Percentiles rank a stretch among this genome's conserved stretches.
phyloP scores from a whole-genome alignment of 2,113 vertebrate genomes.

The Xerus inauris region DNA sequence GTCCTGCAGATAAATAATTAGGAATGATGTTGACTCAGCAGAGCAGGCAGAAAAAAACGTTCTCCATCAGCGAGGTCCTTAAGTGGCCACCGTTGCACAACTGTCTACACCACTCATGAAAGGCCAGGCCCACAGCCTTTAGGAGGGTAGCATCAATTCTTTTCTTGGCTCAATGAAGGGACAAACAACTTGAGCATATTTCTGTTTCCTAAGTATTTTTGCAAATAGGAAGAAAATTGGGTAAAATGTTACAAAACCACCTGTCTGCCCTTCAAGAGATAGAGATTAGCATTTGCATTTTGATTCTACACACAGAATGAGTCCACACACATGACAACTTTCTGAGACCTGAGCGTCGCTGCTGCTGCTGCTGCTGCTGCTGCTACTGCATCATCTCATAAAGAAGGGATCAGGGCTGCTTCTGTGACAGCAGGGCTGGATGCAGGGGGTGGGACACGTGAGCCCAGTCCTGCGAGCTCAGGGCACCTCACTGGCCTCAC shows the following conservation, averaged over 20 bases:
- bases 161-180: not conserved
- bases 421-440: accelerated
- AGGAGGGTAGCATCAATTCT: not conserved
- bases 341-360: not conserved
- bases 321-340: not conserved
- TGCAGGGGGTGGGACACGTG: accelerated
- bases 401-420: no score
- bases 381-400: not conserved
- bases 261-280: constrained; percentile 37
- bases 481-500: accelerated
- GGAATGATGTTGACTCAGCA: constrained; percentile 70
- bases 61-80: not conserved
- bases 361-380: no score
- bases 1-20: constrained; percentile 78
- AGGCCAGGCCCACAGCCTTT: constrained; percentile 29
- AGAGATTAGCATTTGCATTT: not conserved
- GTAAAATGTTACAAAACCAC: constrained; percentile 4
- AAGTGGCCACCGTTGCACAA: not conserved
- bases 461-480: not conserved
- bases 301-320: not conserved
- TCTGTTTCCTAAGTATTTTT: constrained; percentile 32
- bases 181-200: not conserved
- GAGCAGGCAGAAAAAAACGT: constrained; percentile 55
- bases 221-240: constrained; percentile 7
- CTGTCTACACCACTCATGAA: constrained; percentile 58